Evolutionary conservation across 2,797 vertebrate genomes (phyloP).

Genomic region (Typhlichthys eigenmanni): DNA sequence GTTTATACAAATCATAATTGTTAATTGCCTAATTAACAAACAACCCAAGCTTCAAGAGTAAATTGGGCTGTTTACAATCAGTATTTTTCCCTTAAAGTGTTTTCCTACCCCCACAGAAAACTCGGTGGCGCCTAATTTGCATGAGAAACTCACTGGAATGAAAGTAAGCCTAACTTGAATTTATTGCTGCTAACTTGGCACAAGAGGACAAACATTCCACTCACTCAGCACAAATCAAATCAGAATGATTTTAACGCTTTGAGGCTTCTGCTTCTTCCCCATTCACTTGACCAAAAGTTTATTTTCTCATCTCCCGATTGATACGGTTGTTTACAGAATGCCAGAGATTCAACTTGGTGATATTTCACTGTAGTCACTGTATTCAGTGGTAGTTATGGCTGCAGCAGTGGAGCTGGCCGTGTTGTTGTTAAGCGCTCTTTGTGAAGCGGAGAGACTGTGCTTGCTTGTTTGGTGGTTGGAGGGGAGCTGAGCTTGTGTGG

Average conservation of each 20-base stretch:
- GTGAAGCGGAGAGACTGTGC: slow-evolving; percentile 66
- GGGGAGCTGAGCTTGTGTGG: slow-evolving; percentile 66
- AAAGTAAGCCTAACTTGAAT: slow-evolving; percentile 58
- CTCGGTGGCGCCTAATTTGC: slow-evolving; percentile 73
- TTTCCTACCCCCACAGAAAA: slow-evolving; percentile 59
- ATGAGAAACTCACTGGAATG: slow-evolving; percentile 75
- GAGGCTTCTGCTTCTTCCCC: slow-evolving; percentile 7
- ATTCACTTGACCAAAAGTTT: slow-evolving; percentile 27
- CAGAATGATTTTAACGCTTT: slow-evolving; percentile 30
- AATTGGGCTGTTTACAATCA: slow-evolving; percentile 50
- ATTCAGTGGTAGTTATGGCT: slow-evolving; percentile 65
- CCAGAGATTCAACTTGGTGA: slow-evolving; percentile 57
- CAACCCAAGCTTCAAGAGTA: too few relatives aligned
- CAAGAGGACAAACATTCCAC: slow-evolving; percentile 34
- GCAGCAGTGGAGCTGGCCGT: slow-evolving; percentile 60
- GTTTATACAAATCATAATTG: too few relatives aligned
- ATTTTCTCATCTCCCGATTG: slow-evolving; percentile 44
- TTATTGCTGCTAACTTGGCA: slow-evolving; percentile 69
- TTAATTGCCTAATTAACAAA: neutral
- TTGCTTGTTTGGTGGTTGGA: slow-evolving; percentile 72
- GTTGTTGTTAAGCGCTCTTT: slow-evolving; percentile 64
- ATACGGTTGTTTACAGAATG: slow-evolving; percentile 53
- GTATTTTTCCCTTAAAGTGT: slow-evolving; percentile 56
- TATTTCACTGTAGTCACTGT: slow-evolving; percentile 27
- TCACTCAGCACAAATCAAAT: slow-evolving; percentile 38